Conservation (phyloP, 1,140 invertebrate species). For the Helicoverpa armigera region DNA sequence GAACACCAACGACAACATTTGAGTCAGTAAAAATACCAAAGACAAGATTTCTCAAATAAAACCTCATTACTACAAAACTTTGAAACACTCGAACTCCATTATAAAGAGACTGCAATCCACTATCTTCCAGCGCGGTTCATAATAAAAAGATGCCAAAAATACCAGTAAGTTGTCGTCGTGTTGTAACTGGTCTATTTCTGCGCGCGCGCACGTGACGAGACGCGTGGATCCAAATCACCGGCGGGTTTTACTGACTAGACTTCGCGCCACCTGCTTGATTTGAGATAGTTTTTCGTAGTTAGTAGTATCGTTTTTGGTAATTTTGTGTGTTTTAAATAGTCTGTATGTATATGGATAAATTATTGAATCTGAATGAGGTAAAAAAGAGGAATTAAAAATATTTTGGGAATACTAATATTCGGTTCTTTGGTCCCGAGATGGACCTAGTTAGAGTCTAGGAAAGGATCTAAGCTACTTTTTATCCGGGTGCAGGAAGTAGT, state of each 20-base stretch:
- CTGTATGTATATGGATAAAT: too few relatives aligned
- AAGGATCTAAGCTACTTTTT: too few relatives aligned
- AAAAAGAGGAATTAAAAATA: too few relatives aligned
- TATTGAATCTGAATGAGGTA: too few relatives aligned
- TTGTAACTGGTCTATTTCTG: conserved; percentile 23
- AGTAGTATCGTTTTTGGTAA: background rate
- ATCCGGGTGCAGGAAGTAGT: too few relatives aligned
- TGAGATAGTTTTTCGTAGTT: background rate
- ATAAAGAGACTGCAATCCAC: background rate
- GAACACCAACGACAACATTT: background rate
- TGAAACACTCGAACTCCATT: background rate
- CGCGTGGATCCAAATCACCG: background rate
- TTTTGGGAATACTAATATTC: too few relatives aligned
- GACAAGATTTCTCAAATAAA: background rate
- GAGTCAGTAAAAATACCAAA: background rate
- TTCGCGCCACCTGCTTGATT: background rate
- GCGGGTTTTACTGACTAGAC: background rate
- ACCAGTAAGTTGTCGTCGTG: background rate
- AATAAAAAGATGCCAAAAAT: conserved; percentile 30
- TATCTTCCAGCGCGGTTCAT: conserved; percentile 14
- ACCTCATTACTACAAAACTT: background rate
- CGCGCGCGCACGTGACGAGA: background rate
- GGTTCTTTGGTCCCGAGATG: too few relatives aligned
- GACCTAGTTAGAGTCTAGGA: too few relatives aligned
- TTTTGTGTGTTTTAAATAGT: too few relatives aligned